Conservation (phyloP, 2,888 invertebrate species). For the Mythimna pallens region DNA sequence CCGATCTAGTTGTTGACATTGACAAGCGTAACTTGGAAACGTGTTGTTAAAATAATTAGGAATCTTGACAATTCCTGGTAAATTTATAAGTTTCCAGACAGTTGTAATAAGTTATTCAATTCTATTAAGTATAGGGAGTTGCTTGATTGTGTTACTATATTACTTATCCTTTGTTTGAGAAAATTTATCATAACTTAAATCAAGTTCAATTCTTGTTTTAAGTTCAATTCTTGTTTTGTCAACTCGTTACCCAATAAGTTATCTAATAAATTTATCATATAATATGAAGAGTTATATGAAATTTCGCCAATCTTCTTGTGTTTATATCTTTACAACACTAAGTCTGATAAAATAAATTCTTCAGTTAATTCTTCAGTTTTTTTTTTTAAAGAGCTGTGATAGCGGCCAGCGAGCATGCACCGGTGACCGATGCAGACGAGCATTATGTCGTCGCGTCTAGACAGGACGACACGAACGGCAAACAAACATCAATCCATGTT, state of each 20-base stretch:
- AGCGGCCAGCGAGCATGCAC: constrained; percentile 52
- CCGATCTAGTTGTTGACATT: constrained; percentile 37
- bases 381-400: not conserved
- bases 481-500: constrained; percentile 68
- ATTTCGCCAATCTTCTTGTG: not conserved
- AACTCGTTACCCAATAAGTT: too few species aligned
- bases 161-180: constrained; percentile 13
- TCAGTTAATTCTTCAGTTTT: constrained; percentile 7
- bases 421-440: constrained; percentile 67
- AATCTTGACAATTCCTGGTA: constrained; percentile 38
- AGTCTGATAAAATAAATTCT: not conserved
- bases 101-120: constrained; percentile 36
- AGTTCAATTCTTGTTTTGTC: not conserved
- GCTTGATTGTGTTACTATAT: constrained; percentile 10
- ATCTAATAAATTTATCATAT: too few species aligned
- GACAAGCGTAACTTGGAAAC: constrained; percentile 19
- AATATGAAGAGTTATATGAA: too few species aligned
- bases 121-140: constrained; percentile 32
- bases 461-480: constrained; percentile 69
- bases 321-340: too few species aligned
- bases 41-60: constrained; percentile 42
- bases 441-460: constrained; percentile 80
- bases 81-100: constrained; percentile 39
- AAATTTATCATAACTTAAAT: constrained; percentile 8
- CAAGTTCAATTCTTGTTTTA: not conserved